phyloP scores from a whole-genome alignment of 2,113 vertebrate genomes.

The Tetrao urogallus region DNA sequence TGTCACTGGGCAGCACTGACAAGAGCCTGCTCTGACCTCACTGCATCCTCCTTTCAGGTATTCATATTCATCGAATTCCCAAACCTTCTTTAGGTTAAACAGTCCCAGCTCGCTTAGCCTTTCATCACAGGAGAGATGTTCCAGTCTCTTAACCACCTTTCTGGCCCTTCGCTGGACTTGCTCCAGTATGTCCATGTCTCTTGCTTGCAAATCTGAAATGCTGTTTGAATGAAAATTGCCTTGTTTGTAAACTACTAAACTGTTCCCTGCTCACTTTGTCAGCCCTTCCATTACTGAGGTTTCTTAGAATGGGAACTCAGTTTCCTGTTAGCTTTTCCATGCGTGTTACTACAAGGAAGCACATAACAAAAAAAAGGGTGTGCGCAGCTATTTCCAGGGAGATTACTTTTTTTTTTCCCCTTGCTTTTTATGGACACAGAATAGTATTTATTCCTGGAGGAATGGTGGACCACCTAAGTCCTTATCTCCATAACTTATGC shows the following conservation, averaged over 20 bases:
- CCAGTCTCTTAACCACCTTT: not conserved
- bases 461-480: not conserved
- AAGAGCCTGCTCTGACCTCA: not conserved
- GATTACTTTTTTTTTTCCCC: not conserved
- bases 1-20: not conserved
- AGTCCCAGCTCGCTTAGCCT: not conserved
- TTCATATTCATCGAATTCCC: not conserved
- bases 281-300: not conserved
- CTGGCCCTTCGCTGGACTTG: not conserved
- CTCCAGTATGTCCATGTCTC: not conserved
- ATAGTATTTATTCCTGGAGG: not conserved
- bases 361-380: not conserved
- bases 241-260: not conserved
- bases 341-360: slow-evolving; percentile 1
- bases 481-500: not conserved
- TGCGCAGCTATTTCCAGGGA: not conserved
- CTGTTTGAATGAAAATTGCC: slow-evolving; percentile 9
- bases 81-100: not conserved
- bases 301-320: not conserved
- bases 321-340: not conserved
- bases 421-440: not conserved
- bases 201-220: not conserved
- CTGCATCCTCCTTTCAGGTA: not conserved
- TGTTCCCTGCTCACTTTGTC: not conserved
- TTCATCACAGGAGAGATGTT: not conserved